These are phyloP conservation scores for Cecropterus lyciades DNA, from an alignment of 1,140 invertebrate species.

Conservation along the genomic window DNA sequence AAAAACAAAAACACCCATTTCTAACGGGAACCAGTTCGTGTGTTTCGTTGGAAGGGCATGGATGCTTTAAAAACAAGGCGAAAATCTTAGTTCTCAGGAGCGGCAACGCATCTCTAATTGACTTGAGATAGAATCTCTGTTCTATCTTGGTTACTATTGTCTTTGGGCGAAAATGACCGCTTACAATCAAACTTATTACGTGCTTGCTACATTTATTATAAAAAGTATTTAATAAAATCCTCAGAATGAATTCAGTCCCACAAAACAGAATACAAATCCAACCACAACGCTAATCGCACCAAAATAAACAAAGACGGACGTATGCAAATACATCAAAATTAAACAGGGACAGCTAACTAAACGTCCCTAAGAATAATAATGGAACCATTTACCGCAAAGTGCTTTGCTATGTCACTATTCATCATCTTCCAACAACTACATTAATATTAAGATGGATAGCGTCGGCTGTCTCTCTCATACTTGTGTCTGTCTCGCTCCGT, in stretches of 20 bases:
- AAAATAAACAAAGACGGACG: slow-evolving; percentile 37
- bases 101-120: too few relatives aligned
- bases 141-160: neutral
- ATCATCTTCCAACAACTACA: slow-evolving; percentile 69
- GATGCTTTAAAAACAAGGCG: too few relatives aligned
- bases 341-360: slow-evolving; percentile 59
- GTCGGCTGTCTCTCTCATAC: slow-evolving; percentile 49
- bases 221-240: too few relatives aligned
- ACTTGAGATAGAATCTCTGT: too few relatives aligned
- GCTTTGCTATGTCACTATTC: slow-evolving; percentile 76
- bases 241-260: too few relatives aligned
- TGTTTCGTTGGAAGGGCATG: too few relatives aligned
- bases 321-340: slow-evolving; percentile 61
- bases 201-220: too few relatives aligned
- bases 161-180: too few relatives aligned
- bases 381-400: slow-evolving; percentile 70
- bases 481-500: slow-evolving; percentile 49
- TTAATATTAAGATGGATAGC: slow-evolving; percentile 73
- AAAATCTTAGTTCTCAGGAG: neutral
- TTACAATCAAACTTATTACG: too few relatives aligned
- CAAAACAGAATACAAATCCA: slow-evolving; percentile 8
- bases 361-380: slow-evolving; percentile 70
- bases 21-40: too few relatives aligned
- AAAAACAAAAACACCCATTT: too few relatives aligned
- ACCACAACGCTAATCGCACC: slow-evolving; percentile 18